Conservation (phyloP, 2,888 invertebrate species). For the Pheosia tremula region DNA sequence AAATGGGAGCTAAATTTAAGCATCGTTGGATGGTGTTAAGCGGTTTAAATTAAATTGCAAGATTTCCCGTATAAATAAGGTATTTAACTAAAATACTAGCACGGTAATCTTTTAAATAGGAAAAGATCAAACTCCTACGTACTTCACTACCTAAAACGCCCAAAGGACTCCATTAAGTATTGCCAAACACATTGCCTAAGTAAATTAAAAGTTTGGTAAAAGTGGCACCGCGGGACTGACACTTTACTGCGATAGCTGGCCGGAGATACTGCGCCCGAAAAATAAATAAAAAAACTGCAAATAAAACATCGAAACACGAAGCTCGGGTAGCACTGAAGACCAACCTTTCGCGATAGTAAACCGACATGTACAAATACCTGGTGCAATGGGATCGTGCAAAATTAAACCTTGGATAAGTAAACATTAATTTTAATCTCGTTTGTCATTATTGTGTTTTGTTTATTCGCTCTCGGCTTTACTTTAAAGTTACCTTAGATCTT, state of each 20-base stretch:
- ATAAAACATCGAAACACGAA: constrained; percentile 48
- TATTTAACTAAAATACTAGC: too few relatives aligned
- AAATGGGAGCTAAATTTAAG: too few relatives aligned
- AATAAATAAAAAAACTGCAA: constrained; percentile 36
- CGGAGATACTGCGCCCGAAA: constrained; percentile 49
- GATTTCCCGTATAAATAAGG: too few relatives aligned
- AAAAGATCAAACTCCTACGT: not conserved
- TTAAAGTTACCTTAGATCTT: not conserved
- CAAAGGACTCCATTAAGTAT: constrained; percentile 40
- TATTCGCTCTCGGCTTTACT: not conserved
- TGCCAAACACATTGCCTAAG: constrained; percentile 42
- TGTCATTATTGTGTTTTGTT: constrained; percentile 5
- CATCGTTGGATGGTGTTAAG: too few relatives aligned
- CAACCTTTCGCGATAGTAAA: constrained; percentile 58
- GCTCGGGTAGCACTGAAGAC: constrained; percentile 58
- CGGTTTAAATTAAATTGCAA: too few relatives aligned
- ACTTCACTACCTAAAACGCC: not conserved
- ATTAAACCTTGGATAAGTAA: constrained; percentile 21
- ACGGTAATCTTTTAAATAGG: too few relatives aligned
- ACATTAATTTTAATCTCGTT: constrained; percentile 18
- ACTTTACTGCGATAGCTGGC: constrained; percentile 60
- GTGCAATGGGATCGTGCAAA: constrained; percentile 20
- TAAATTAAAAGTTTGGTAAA: constrained; percentile 66
- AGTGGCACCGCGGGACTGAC: constrained; percentile 63
- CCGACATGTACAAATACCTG: constrained; percentile 59